Conservation (phyloP, 1,140 invertebrate genomes). For the Rhopalosiphum padi region DNA sequence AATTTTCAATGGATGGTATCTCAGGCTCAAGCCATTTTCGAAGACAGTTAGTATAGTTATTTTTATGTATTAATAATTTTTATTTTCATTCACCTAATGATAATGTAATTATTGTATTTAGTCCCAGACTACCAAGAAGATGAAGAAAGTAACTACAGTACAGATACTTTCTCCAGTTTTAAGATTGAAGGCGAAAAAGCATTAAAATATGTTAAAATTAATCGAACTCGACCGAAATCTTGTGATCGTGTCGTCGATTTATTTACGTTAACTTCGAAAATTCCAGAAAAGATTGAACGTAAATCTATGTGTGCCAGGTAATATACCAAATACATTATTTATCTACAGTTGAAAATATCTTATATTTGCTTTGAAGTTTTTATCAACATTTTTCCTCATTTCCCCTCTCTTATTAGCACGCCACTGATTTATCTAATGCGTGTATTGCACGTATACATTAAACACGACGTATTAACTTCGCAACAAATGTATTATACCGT, state of each 20-base stretch:
- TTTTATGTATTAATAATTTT: neutral
- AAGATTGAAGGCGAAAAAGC: conserved; percentile 50
- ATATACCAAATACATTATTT: neutral
- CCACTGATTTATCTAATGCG: neutral
- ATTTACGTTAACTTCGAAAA: conserved; percentile 63
- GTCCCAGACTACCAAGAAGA: conserved; percentile 59
- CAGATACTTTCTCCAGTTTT: neutral
- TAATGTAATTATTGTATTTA: neutral
- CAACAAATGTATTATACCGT: neutral
- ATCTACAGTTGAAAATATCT: neutral
- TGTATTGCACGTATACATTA: neutral
- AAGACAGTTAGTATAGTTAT: conserved; percentile 26
- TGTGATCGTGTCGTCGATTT: conserved; percentile 76
- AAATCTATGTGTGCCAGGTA: conserved; percentile 58
- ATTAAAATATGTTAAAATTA: conserved; percentile 67
- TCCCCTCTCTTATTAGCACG: neutral
- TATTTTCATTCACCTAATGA: neutral
- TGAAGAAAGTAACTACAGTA: conserved; percentile 12
- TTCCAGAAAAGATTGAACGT: conserved; percentile 38
- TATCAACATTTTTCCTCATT: neutral
- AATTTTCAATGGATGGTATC: conserved; percentile 51
- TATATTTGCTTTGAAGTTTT: neutral
- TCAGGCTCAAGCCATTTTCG: conserved; percentile 49
- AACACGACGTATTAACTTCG: too few species aligned
- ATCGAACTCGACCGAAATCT: conserved; percentile 77